Conservation (phyloP, 92 coral and sea anemone species). For the Epizoanthus scotinus region DNA sequence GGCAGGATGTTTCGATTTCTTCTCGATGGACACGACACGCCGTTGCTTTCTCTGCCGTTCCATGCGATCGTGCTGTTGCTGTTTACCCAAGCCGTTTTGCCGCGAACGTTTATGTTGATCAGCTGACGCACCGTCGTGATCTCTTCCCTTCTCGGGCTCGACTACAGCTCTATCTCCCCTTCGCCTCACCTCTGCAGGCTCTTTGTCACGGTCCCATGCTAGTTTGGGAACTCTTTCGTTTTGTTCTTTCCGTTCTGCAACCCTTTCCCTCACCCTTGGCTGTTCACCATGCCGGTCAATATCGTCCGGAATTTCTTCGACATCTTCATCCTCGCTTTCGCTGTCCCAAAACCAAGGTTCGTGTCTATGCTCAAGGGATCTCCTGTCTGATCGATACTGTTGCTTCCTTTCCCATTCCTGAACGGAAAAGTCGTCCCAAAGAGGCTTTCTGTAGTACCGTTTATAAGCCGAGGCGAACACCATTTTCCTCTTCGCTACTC, state of each 20-base stretch:
- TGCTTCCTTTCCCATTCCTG: constrained; percentile 75
- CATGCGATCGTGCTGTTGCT: constrained; percentile 43
- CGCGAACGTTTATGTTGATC: constrained; percentile 25
- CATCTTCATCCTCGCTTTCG: constrained; percentile 67
- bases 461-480: constrained; percentile 82
- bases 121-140: constrained; percentile 19
- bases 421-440: constrained; percentile 87
- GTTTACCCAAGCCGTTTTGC: background rate
- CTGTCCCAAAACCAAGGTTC: constrained; percentile 95
- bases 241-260: constrained; percentile 14
- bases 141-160: constrained; percentile 14
- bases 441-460: constrained; percentile 68
- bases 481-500: constrained; percentile 53
- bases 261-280: background rate
- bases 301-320: constrained; percentile 62
- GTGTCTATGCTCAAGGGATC: constrained; percentile 93
- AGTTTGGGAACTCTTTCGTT: constrained; percentile 27
- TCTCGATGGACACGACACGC: constrained; percentile 44
- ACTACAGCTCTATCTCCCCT: background rate
- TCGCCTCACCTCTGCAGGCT: background rate
- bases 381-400: constrained; percentile 87
- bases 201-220: constrained; percentile 18
- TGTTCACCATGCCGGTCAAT: constrained; percentile 42
- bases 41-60: constrained; percentile 36
- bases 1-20: constrained; percentile 2